Conservation (phyloP, 2,888 invertebrate genomes). For the Lomographa bimaculata region DNA sequence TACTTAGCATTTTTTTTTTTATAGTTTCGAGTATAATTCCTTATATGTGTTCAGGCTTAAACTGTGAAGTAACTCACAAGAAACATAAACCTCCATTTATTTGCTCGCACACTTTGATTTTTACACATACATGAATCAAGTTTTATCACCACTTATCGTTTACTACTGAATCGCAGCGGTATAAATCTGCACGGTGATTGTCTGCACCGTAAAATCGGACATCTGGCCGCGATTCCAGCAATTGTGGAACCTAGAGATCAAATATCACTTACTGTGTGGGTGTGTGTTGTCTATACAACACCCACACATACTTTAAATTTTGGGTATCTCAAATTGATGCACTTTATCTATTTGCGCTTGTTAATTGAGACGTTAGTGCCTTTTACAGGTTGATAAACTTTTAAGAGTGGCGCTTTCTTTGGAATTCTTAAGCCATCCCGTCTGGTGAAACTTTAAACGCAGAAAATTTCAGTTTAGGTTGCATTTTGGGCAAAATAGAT, state of each 20-base stretch:
- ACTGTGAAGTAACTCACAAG: too few relatives aligned
- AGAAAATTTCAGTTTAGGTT: too few relatives aligned
- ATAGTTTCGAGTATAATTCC: too few relatives aligned
- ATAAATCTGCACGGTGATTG: constrained; percentile 6
- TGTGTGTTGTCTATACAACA: constrained; percentile 27
- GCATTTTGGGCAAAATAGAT: too few relatives aligned
- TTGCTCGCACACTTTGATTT: constrained; percentile 28
- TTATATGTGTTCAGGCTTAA: too few relatives aligned
- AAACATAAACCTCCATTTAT: background rate
- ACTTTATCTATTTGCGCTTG: constrained; percentile 29
- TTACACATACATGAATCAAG: constrained; percentile 40
- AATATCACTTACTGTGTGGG: constrained; percentile 9
- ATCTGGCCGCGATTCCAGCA: background rate
- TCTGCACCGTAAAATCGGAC: constrained; percentile 2
- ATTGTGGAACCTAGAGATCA: background rate
- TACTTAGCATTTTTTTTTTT: too few relatives aligned
- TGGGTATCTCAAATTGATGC: constrained; percentile 18
- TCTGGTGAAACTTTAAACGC: too few relatives aligned
- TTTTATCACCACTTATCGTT: constrained; percentile 28
- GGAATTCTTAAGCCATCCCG: too few relatives aligned
- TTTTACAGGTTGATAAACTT: constrained; percentile 14
- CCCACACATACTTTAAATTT: constrained; percentile 28
- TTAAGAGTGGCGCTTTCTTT: background rate
- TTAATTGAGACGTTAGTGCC: constrained; percentile 30
- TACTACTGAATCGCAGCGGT: constrained; percentile 21